These are phyloP conservation scores for Brenthis ino DNA, from an alignment of 2,888 invertebrate genomes.

Conservation along the genomic window DNA sequence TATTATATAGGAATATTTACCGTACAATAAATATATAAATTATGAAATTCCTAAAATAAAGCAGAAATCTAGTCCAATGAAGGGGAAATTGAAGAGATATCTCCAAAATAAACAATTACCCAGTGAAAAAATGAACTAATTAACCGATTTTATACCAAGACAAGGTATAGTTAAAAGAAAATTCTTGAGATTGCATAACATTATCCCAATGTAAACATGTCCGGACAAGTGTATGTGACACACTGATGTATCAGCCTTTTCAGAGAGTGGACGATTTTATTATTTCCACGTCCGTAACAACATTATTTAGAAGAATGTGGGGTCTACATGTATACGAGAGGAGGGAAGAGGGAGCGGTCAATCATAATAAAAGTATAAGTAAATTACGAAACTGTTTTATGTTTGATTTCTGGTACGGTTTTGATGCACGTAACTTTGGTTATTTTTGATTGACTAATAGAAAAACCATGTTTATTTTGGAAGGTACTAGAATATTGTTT, in stretches of 20 bases:
- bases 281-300: constrained; percentile 22
- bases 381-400: constrained; percentile 1
- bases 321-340: not conserved
- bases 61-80: too few relatives aligned
- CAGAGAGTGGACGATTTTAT: constrained; percentile 21
- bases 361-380: constrained; percentile 19
- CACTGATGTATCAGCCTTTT: constrained; percentile 22
- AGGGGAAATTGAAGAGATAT: too few relatives aligned
- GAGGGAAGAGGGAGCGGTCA: constrained; percentile 9
- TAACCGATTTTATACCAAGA: too few relatives aligned
- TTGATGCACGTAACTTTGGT: not conserved
- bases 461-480: too few relatives aligned
- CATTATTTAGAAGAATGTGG: constrained; percentile 20
- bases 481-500: too few relatives aligned
- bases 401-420: not conserved
- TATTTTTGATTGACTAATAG: too few relatives aligned
- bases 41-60: too few relatives aligned
- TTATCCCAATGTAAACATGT: constrained; percentile 21
- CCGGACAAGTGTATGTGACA: constrained; percentile 30
- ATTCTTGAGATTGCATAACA: constrained; percentile 11
- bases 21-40: too few relatives aligned
- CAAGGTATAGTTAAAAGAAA: not conserved
- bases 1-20: too few relatives aligned
- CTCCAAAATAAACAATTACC: too few relatives aligned
- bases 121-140: too few relatives aligned